Evolutionary conservation across 2,113 vertebrate genomes (phyloP), one percentile per base, ranked within the genome.

Genomic region (Coptodon bakossiorum): DNA sequence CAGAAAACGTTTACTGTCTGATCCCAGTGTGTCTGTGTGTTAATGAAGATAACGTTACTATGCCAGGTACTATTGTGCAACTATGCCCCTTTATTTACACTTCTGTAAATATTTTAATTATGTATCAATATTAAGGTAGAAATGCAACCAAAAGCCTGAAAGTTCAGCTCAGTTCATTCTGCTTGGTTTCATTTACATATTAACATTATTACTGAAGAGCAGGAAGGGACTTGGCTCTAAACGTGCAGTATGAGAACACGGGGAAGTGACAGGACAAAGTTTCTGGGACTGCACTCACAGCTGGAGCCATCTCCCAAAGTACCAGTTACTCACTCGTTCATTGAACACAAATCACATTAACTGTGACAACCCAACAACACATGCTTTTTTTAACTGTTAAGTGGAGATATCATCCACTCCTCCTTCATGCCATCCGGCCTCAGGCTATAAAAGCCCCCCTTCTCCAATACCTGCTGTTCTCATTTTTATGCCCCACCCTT

Each of bases 1-100:
- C 0, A 66, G 31, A 36, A 66, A 66, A 66, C 17, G 0, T 36
- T n/a, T 2, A 11, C 16, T 1, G 31, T 63, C 9, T 0, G 59
- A 63, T 61, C 29, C 5, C 59, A 34, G 29, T 63, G 29, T 19
- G 29, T 19, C 59, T 61, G 59, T 36, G 16, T 63, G 9, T 63
- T 34, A 3, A 11, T 63, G 31, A 63, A 36, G 59, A 36, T 11
- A 34, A 1, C 0, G 9, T 36, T 63, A 34, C 17, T 63, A 1
- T 63, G 61, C 31, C 17, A 36, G 61, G 29, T 34, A 1, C 57
- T 19, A 63, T 63, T 1, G 24, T 57, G 0, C 12, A 57, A 57
- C 54, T 4, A 19, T 63, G 16, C 11, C 11, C 6, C 0, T 68
- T 12, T 56, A n/a, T n/a, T n/a, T n/a, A 61, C 27, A 61, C 27